Base-by-base conservation (phyloP, 2,113 vertebrate genomes). In the Macaca mulatta region DNA sequence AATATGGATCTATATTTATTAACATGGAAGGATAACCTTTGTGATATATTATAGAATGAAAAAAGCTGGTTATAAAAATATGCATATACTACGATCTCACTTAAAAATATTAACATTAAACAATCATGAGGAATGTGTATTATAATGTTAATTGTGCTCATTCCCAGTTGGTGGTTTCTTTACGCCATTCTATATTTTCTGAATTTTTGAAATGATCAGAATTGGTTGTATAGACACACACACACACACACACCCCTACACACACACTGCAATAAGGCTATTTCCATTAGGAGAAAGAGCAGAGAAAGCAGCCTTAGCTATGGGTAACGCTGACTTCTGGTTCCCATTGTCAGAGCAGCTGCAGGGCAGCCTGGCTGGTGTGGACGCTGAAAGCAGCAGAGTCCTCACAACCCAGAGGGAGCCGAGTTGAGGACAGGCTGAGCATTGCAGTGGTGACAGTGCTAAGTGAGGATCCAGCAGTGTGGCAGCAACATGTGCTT, bases 81-180 rank as follows among this genome's bases (percentile, higher is more conserved):
- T 16, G 70, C 13, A 17, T 3, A 70, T 14, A 52, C 27, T 45
- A 35, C 35, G 9, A 87, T 74, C 48, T 96, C n/a, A 27, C 48
- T 84, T 82, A 35, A 67, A 96, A 90, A 81, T 48, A 75, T 17
- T 77, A 89, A 55, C 87, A 86, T 35, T 83, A 93, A 88, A 93
- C 55, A 38, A 45, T 55, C 35, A 43, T 0, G 6, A 93, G 35
- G 69, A 94, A 72, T 55, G 17, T 64, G 8, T 50, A 10, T 16
- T 78, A 14, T 32, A 30, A 14, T 35, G 16, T 69, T 83, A 78
- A 18, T 11, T 16, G 0, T 48, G 23, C 30, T 35, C 74, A 20
- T 93, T 87, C 57, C 9, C 27, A 67, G 13, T 32, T 38, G 18
- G 12, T 81, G 25, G 22, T 35, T 67, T 95, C 81, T 94, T 90